phyloP scores from a whole-genome alignment of 2,113 vertebrate genomes.

The Dermatemys mawii region DNA sequence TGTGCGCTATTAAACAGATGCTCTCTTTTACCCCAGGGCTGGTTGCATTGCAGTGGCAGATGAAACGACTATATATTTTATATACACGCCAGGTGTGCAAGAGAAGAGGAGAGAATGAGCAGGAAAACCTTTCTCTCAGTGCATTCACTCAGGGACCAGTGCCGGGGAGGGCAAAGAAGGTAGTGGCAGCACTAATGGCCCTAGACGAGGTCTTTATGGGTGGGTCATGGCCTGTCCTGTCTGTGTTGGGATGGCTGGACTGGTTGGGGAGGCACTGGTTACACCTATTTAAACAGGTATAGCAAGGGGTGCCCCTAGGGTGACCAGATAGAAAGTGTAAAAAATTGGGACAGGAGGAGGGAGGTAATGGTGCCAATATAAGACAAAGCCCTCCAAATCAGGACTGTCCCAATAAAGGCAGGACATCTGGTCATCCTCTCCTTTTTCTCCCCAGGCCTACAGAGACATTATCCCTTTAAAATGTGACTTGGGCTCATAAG shows the following conservation, averaged over 20 bases:
- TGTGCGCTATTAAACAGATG: conserved; percentile 25
- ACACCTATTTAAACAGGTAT: neutral
- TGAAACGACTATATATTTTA: neutral
- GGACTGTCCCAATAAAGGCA: no score
- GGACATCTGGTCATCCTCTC: no score
- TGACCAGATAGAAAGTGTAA: no score
- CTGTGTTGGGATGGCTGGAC: neutral
- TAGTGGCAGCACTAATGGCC: neutral
- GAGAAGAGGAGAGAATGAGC: neutral
- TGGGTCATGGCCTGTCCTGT: neutral
- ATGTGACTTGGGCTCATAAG: neutral
- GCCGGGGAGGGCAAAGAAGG: neutral
- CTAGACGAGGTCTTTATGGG: neutral
- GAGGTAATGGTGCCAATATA: no score
- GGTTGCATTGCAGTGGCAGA: neutral
- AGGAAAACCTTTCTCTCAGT: no score
- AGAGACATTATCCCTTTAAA: neutral
- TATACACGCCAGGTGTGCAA: neutral
- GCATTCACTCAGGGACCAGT: neutral
- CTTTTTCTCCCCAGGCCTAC: neutral
- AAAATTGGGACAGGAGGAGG: no score
- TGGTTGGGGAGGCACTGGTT: neutral
- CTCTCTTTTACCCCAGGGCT: conserved; percentile 29
- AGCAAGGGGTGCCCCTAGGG: neutral
- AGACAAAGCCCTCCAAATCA: no score